phyloP scores from a whole-genome alignment of 2,797 vertebrate species.

The Ptychobarbus kaznakovi region DNA sequence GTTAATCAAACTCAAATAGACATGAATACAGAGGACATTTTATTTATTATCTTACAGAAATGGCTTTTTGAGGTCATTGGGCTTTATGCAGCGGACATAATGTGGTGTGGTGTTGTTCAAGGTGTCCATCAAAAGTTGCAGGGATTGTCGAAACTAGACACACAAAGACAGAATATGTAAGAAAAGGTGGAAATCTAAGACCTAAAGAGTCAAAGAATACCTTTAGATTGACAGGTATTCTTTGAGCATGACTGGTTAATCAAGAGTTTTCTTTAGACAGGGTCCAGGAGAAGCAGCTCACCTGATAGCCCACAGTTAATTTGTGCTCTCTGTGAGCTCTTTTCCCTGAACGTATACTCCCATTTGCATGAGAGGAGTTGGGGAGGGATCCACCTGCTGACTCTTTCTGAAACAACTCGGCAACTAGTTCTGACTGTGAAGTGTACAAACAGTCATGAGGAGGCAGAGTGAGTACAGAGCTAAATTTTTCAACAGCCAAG shows the following conservation, averaged over 20 bases:
- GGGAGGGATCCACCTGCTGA: conserved; percentile 48
- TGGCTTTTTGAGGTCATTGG: conserved; percentile 80
- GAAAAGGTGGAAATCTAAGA: background rate
- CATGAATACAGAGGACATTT: background rate
- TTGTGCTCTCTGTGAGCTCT: conserved; percentile 77
- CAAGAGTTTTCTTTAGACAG: background rate
- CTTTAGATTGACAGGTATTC: background rate
- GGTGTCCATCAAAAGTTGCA: conserved; percentile 79
- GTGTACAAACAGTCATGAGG: background rate
- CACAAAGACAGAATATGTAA: background rate
- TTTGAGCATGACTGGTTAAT: background rate
- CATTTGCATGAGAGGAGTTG: conserved; percentile 65
- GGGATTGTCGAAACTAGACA: conserved; percentile 80
- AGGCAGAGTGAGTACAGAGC: background rate
- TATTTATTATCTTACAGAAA: conserved; percentile 74
- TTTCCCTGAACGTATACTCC: conserved; percentile 70
- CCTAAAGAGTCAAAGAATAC: background rate
- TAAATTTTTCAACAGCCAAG: background rate
- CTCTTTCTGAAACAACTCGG: conserved; percentile 81
- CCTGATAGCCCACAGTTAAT: conserved; percentile 82
- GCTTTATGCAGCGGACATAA: conserved; percentile 85
- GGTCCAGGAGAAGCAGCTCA: conserved; percentile 51
- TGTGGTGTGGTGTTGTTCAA: conserved; percentile 83
- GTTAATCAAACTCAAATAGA: background rate
- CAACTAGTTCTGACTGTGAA: conserved; percentile 79